These are phyloP conservation scores for Trialeurodes vaporariorum DNA, from an alignment of 1,140 invertebrate genomes.

Conservation along the genomic window DNA sequence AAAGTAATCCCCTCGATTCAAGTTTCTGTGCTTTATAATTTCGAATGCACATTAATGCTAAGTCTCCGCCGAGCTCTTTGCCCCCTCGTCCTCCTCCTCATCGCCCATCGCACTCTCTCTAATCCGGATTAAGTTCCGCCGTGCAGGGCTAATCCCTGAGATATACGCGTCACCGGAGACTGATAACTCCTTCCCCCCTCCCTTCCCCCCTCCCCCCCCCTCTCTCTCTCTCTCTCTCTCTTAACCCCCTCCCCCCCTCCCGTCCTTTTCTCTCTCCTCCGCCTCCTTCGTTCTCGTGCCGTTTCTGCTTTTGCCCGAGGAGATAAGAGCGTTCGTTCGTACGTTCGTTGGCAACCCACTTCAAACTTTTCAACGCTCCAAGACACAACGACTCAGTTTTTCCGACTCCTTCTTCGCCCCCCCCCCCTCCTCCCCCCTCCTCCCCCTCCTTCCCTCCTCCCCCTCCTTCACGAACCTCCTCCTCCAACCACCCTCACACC, in stretches of 20 bases:
- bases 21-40: conserved; percentile 21
- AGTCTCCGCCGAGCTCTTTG: conserved; percentile 12
- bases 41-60: conserved; percentile 21
- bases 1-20: conserved; percentile 20
- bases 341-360: background rate
- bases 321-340: background rate
- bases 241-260: background rate
- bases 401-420: background rate
- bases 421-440: background rate
- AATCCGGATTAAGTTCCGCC: conserved; percentile 17
- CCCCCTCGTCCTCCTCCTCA: conserved; percentile 13
- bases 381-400: background rate
- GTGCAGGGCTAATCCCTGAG: conserved; percentile 8
- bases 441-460: background rate
- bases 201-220: conserved; percentile 10
- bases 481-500: no score
- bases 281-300: background rate
- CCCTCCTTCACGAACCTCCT: background rate
- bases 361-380: background rate
- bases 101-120: conserved; percentile 4
- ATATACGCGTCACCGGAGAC: conserved; percentile 9
- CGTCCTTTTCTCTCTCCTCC: background rate
- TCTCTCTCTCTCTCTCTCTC: conserved; percentile 10
- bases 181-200: conserved; percentile 14
- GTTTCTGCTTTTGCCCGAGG: background rate